A percentile compares a stretch with the other conserved stretches of the same genome.
These are phyloP conservation scores for Hippocampus mohnikei DNA, from an alignment of 2,113 vertebrate genomes.

Conservation along the genomic window DNA sequence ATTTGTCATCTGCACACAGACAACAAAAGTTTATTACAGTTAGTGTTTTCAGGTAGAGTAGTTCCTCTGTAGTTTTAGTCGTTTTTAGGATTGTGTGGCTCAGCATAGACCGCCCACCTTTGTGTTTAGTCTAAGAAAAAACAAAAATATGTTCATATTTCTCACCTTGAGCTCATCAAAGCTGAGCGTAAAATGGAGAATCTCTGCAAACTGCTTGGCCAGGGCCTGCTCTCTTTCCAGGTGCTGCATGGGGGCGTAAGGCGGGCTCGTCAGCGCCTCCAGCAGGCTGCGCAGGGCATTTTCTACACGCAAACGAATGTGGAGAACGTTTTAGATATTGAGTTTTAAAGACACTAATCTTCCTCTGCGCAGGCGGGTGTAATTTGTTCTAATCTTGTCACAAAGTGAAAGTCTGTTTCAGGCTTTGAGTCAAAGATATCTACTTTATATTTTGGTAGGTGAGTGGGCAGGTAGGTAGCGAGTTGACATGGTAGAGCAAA, in stretches of 20 bases:
- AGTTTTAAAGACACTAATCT: not conserved
- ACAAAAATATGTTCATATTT: not conserved
- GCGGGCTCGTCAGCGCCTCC: constrained; percentile 87
- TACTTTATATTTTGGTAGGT: no score
- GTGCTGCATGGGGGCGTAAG: constrained; percentile 86
- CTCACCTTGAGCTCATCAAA: constrained; percentile 88
- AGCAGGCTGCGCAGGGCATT: constrained; percentile 85
- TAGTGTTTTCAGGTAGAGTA: not conserved
- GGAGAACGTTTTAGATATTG: constrained; percentile 7
- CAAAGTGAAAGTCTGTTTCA: no score
- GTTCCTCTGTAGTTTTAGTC: constrained; percentile 1
- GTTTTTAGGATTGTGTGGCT: not conserved
- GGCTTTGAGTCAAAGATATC: no score
- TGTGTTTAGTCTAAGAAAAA: not conserved
- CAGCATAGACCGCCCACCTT: no score
- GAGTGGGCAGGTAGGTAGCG: no score
- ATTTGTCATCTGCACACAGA: constrained; percentile 81
- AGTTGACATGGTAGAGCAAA: no score
- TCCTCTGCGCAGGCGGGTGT: not conserved
- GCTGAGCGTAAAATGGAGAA: constrained; percentile 90
- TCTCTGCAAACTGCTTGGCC: constrained; percentile 90
- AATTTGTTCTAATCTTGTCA: not conserved
- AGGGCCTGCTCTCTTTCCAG: constrained; percentile 86
- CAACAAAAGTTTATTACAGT: not conserved
- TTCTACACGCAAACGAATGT: constrained; percentile 61